Percentiles rank a stretch among this genome's conserved stretches.
Evolutionary conservation across 2,113 vertebrate species (phyloP).

Genomic region (Notothenia rossii): DNA sequence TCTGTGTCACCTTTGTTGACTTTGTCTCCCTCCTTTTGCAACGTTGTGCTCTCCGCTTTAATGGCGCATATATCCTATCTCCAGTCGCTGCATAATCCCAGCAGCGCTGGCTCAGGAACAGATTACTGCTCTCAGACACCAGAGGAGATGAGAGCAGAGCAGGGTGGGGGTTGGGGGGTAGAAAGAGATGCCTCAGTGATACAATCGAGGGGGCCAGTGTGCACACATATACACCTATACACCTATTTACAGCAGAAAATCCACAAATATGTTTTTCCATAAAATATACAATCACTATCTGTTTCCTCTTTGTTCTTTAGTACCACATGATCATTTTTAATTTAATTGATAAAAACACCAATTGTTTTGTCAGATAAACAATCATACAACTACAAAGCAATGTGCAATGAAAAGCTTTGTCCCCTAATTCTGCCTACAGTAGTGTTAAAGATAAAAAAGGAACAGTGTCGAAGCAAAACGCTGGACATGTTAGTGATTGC

Average conservation of each 20-base stretch:
- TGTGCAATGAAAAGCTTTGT: neutral
- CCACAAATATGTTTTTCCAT: neutral
- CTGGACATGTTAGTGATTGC: slow-evolving; percentile 1
- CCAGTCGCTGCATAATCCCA: slow-evolving; percentile 83
- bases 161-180: slow-evolving; percentile 54
- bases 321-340: slow-evolving; percentile 3
- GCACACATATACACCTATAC: slow-evolving; percentile 30
- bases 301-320: neutral
- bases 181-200: slow-evolving; percentile 66
- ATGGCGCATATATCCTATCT: slow-evolving; percentile 84
- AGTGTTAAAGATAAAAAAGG: neutral
- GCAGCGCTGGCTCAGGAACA: slow-evolving; percentile 83
- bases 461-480: neutral
- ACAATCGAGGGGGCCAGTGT: slow-evolving; percentile 42
- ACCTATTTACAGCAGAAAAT: slow-evolving; percentile 10
- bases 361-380: neutral
- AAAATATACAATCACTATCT: neutral
- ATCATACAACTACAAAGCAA: neutral
- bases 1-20: slow-evolving; percentile 82
- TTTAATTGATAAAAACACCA: neutral
- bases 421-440: neutral
- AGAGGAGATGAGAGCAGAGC: slow-evolving; percentile 70
- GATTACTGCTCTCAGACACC: slow-evolving; percentile 83
- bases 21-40: slow-evolving; percentile 75
- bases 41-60: slow-evolving; percentile 74